These are phyloP conservation scores for Meda fulgida DNA, from an alignment of 2,797 vertebrate species.

Conservation along the genomic window DNA sequence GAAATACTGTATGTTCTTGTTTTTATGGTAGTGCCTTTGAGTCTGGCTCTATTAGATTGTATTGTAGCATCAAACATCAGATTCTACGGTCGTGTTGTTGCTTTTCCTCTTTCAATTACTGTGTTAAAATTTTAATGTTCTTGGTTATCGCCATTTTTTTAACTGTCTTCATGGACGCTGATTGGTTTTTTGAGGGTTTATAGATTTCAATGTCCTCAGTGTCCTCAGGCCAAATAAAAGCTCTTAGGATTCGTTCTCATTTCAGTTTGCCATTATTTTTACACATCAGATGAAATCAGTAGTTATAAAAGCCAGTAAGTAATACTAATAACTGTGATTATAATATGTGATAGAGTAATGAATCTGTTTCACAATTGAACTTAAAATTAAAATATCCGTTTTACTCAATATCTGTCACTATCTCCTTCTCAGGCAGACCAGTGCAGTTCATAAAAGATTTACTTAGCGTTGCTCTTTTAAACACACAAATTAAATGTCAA, in stretches of 20 bases:
- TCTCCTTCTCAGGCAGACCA: background rate
- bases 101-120: slow-evolving; percentile 15
- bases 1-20: background rate
- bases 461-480: slow-evolving; percentile 36
- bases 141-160: slow-evolving; percentile 19
- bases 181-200: slow-evolving; percentile 10
- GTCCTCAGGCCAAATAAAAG: slow-evolving; percentile 18
- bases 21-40: slow-evolving; percentile 5
- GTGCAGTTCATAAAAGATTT: slow-evolving; percentile 28
- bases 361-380: slow-evolving; percentile 11
- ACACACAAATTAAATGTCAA: slow-evolving; percentile 51
- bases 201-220: slow-evolving; percentile 1
- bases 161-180: slow-evolving; percentile 12
- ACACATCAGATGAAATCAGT: background rate
- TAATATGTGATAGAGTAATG: background rate
- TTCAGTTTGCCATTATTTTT: background rate
- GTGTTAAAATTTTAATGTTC: slow-evolving; percentile 17
- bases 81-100: background rate
- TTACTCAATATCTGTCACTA: slow-evolving; percentile 22
- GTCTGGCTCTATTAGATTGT: background rate
- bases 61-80: background rate
- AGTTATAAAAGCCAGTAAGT: slow-evolving; percentile 13
- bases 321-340: slow-evolving; percentile 30
- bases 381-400: slow-evolving; percentile 10
- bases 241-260: background rate